These are phyloP conservation scores for Dichetophora obliterata DNA, from an alignment of 2,888 invertebrate species.

Conservation along the genomic window DNA sequence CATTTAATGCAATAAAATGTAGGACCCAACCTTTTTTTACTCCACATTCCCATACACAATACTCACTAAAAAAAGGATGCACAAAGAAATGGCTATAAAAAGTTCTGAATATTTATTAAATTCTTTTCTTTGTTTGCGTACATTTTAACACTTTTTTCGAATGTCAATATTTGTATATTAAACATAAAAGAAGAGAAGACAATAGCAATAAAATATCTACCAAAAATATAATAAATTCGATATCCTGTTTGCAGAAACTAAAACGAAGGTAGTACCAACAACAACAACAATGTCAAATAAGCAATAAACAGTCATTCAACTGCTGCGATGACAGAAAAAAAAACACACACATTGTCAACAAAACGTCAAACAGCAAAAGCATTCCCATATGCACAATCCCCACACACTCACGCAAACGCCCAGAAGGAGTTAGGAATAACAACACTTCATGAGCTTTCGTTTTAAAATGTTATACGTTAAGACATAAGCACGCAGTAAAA, in stretches of 20 bases:
- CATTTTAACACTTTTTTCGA: neutral
- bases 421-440: constrained; percentile 16
- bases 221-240: constrained; percentile 23
- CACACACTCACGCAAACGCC: neutral
- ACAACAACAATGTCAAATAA: neutral
- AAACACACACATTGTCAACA: constrained; percentile 18
- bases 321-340: neutral
- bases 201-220: neutral
- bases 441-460: constrained; percentile 25
- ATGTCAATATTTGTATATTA: constrained; percentile 21
- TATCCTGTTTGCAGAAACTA: constrained; percentile 19
- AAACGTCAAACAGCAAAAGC: neutral
- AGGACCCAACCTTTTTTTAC: neutral
- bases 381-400: too few relatives aligned
- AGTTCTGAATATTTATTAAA: neutral
- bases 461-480: constrained; percentile 9
- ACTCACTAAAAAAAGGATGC: neutral
- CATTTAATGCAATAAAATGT: constrained; percentile 16
- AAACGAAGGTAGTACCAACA: constrained; percentile 5
- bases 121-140: neutral
- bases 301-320: neutral
- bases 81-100: neutral
- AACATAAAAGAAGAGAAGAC: neutral
- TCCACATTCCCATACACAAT: neutral
- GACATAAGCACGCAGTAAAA: neutral